Base-by-base conservation (phyloP, 2,113 vertebrate species). In the Psettodes erumei region DNA sequence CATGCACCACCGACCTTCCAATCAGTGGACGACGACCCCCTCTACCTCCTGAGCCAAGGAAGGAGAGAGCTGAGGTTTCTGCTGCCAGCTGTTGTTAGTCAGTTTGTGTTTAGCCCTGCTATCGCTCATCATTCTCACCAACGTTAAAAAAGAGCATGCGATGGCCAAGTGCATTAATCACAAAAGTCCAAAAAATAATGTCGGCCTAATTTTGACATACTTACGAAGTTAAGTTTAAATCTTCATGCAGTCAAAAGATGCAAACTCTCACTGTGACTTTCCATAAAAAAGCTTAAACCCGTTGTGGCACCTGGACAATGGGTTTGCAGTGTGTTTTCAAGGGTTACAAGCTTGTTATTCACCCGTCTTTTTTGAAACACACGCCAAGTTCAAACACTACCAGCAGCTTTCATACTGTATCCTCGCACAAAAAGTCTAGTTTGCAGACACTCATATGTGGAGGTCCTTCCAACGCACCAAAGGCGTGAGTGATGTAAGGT, bases 401-500 rank as follows among this genome's bases (percentile, higher is more conserved):
- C 13, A 25, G 42, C 21, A 38, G 21, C 32, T 50, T 43, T 28
- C 30, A 21, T 23, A 33, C 18, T 15, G 1, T 21, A 56, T 18
- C 9, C 51, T 51, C 19, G 6, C 50, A n/a, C 37, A 21, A 33
- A 63, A 21, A 47, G 16, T 69, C 18, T 50, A 18, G 19, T 30
- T 38, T 18, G 54, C 35, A 42, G n/a, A n/a, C n/a, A n/a, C n/a
- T n/a, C n/a, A n/a, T n/a, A n/a, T n/a, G n/a, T n/a, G n/a, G 74
- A 77, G 65, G 63, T 61, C 77, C 47, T 28, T 48, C 53, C 38
- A 63, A 81, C 68, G 71, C 67, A 53, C 33, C 23, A 19, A 66
- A 50, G 50, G 16, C 1, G 5, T 48, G 48, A 63, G 2, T 1
- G 19, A 58, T 56, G 64, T 47, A 55, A 77, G 66, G 75, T 35